These are phyloP conservation scores for Scarus forsteni DNA, from an alignment of 2,797 vertebrate genomes.

Conservation along the genomic window DNA sequence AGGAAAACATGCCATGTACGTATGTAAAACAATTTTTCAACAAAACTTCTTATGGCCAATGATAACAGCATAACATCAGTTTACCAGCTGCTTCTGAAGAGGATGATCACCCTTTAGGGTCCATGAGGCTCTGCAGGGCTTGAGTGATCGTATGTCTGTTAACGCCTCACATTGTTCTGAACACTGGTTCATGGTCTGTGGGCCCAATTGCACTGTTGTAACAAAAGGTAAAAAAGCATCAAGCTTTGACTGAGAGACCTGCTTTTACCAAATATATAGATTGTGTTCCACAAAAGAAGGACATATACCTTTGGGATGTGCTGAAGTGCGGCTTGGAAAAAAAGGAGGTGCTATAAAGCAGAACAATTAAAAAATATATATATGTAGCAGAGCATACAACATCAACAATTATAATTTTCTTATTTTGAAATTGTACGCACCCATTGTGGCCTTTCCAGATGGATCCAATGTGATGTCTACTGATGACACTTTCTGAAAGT, in stretches of 20 bases:
- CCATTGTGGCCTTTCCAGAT: too few relatives aligned
- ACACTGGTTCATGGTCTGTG: background rate
- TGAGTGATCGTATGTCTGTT: background rate
- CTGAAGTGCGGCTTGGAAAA: too few relatives aligned
- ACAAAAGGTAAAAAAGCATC: background rate
- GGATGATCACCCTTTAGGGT: background rate
- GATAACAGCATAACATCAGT: background rate
- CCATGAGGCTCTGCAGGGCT: slow-evolving; percentile 1
- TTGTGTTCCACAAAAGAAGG: too few relatives aligned
- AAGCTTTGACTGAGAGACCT: background rate
- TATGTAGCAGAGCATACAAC: too few relatives aligned
- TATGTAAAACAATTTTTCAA: background rate
- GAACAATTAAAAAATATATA: too few relatives aligned
- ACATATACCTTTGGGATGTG: too few relatives aligned
- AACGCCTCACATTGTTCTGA: background rate
- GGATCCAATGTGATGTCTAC: too few relatives aligned
- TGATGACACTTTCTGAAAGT: too few relatives aligned
- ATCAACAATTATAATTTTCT: too few relatives aligned
- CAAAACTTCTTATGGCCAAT: background rate
- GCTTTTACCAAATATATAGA: background rate
- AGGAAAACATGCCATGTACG: background rate
- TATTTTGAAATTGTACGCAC: too few relatives aligned
- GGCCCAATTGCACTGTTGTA: background rate
- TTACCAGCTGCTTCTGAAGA: background rate
- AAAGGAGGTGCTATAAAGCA: too few relatives aligned